phyloP scores from a whole-genome alignment of 2,797 vertebrate species.

The Acrossocheilus wenchowensis region DNA sequence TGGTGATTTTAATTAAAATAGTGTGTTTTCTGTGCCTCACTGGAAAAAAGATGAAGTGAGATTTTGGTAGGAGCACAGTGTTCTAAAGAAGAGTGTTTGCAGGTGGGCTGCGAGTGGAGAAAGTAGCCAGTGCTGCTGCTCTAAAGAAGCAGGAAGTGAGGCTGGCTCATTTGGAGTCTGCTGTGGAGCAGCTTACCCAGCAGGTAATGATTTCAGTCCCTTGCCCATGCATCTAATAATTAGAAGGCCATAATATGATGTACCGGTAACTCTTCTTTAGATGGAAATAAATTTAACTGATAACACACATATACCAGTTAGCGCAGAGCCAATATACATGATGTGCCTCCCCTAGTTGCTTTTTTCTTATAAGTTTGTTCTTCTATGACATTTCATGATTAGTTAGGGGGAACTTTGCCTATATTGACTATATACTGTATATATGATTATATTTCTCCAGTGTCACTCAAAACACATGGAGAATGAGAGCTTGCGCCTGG shows the following conservation, averaged over 20 bases:
- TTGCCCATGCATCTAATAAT: not conserved
- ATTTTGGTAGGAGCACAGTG: not conserved
- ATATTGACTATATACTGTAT: not conserved
- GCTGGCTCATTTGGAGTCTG: conserved; percentile 64
- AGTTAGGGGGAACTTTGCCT: not conserved
- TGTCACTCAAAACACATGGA: conserved; percentile 66
- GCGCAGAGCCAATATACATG: not conserved
- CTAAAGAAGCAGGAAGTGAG: conserved; percentile 68
- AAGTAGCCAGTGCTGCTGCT: conserved; percentile 53
- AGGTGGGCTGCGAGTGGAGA: conserved; percentile 66
- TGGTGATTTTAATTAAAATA: not conserved
- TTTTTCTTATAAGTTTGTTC: not conserved
- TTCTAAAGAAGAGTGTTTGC: not conserved
- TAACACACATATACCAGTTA: not conserved
- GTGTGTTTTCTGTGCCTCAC: not conserved
- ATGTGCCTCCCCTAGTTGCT: not conserved
- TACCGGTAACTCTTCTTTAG: not conserved
- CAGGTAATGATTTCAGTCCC: conserved; percentile 73
- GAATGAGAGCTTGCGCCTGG: conserved; percentile 52
- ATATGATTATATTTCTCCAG: conserved; percentile 54
- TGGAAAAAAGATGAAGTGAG: not conserved
- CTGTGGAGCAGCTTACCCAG: conserved; percentile 65
- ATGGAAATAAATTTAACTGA: not conserved
- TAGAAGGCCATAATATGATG: not conserved
- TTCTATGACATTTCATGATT: not conserved